Percentiles rank a stretch among this genome's conserved stretches.
Conservation (phyloP, 2,888 invertebrate genomes). For the Synanthedon tipuliformis region DNA sequence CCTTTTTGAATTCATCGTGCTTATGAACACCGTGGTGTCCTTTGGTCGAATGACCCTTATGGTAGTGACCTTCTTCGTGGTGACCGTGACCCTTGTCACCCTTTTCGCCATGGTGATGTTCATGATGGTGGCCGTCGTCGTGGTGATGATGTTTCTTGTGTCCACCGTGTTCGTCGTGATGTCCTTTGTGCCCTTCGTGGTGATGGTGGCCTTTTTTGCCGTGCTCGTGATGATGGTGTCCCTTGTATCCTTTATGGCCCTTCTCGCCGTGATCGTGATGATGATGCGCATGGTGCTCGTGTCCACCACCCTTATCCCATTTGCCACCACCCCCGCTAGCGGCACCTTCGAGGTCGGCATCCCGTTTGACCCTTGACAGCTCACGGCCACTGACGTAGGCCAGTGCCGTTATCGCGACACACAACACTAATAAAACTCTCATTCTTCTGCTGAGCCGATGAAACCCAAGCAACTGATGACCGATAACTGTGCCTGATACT, state of each 20-base stretch:
- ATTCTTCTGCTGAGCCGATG: slow-evolving; percentile 29
- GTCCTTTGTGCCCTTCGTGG: slow-evolving; percentile 74
- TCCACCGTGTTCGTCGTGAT: slow-evolving; percentile 73
- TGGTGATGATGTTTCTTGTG: slow-evolving; percentile 76
- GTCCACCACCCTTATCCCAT: slow-evolving; percentile 73
- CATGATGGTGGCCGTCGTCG: slow-evolving; percentile 74
- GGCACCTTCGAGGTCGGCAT: slow-evolving; percentile 67
- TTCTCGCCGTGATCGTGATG: slow-evolving; percentile 77
- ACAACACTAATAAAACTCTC: slow-evolving; percentile 47
- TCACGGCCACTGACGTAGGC: slow-evolving; percentile 66
- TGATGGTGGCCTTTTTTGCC: slow-evolving; percentile 81
- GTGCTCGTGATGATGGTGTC: slow-evolving; percentile 74
- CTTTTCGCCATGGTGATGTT: slow-evolving; percentile 75
- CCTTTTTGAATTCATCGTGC: slow-evolving; percentile 86
- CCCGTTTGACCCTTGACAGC: slow-evolving; percentile 54
- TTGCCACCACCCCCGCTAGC: slow-evolving; percentile 60
- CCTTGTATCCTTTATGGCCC: slow-evolving; percentile 79
- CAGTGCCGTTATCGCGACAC: slow-evolving; percentile 61
- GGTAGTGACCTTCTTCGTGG: slow-evolving; percentile 75
- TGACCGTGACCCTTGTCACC: slow-evolving; percentile 72
- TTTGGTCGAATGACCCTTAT: slow-evolving; percentile 87
- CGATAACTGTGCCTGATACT: slow-evolving; percentile 35
- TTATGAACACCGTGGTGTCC: slow-evolving; percentile 89
- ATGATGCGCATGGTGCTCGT: slow-evolving; percentile 74
- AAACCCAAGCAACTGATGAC: slow-evolving; percentile 37